Percentiles rank a stretch among this genome's conserved stretches.
Evolutionary conservation across 2,113 vertebrate genomes (phyloP).

Genomic region (Dendropsophus ebraccatus): DNA sequence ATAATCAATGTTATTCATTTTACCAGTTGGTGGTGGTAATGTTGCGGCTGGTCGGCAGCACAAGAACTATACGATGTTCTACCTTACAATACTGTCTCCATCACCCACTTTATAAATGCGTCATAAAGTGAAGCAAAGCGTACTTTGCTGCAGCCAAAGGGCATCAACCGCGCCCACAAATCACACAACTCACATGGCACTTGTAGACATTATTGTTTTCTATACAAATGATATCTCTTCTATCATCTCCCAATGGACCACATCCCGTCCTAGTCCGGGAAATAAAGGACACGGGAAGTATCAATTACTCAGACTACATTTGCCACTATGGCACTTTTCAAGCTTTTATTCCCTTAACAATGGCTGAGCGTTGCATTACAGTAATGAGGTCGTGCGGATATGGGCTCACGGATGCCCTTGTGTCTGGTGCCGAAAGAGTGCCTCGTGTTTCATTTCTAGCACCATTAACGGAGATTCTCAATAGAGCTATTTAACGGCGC

Average conservation of each 20-base stretch:
- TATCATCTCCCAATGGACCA: neutral
- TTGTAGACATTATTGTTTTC: neutral
- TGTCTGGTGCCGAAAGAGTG: neutral
- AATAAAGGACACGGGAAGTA: neutral
- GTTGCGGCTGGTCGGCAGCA: no score
- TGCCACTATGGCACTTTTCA: neutral
- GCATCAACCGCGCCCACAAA: neutral
- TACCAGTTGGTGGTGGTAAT: no score
- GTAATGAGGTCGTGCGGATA: neutral
- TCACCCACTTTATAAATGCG: no score
- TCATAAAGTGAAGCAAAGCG: neutral
- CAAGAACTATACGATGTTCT: no score
- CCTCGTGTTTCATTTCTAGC: conserved; percentile 21
- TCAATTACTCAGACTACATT: neutral
- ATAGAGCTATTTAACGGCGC: neutral
- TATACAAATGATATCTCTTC: neutral
- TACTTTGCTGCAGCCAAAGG: neutral
- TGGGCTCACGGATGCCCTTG: neutral
- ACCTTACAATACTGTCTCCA: no score
- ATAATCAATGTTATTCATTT: no score
- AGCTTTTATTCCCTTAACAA: neutral
- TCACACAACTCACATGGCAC: neutral
- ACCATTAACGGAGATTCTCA: conserved; percentile 9
- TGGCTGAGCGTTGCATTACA: neutral
- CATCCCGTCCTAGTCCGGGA: neutral